Evolutionary conservation across 2,113 vertebrate species (phyloP).

Genomic region (Tupaia chinensis): DNA sequence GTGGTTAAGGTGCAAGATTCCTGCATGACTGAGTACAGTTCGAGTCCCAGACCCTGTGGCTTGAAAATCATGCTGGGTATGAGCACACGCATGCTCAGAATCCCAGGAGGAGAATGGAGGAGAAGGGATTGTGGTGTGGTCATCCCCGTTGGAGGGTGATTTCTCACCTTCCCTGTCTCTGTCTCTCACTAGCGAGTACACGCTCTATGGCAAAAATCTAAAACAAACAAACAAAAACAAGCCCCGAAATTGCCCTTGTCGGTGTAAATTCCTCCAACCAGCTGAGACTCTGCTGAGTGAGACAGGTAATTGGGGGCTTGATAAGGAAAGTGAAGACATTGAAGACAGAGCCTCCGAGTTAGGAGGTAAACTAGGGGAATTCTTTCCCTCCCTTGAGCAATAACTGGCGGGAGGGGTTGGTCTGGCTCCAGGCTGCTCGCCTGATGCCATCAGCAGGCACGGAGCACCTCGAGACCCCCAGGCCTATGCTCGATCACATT

Average conservation of each 20-base stretch:
- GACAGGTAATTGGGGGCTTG: not conserved
- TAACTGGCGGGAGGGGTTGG: not conserved
- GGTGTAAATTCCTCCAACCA: not conserved
- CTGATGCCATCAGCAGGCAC: accelerated
- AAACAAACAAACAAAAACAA: too few relatives aligned
- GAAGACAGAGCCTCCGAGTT: not conserved
- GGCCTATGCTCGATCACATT: not conserved
- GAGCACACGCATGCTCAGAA: too few relatives aligned
- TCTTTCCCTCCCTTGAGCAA: not conserved
- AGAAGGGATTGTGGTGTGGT: too few relatives aligned
- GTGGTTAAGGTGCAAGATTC: too few relatives aligned
- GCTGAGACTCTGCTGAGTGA: not conserved
- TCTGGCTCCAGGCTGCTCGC: not conserved
- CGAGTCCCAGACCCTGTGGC: too few relatives aligned
- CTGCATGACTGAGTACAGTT: too few relatives aligned
- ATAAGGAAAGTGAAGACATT: not conserved
- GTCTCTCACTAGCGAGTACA: too few relatives aligned
- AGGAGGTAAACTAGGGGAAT: not conserved
- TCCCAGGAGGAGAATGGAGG: too few relatives aligned
- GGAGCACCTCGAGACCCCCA: not conserved
- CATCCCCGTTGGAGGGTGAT: too few relatives aligned
- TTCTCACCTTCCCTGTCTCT: too few relatives aligned
- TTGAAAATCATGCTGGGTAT: too few relatives aligned
- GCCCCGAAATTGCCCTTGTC: not conserved
- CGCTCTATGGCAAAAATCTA: too few relatives aligned